Evolutionary conservation across 2,888 invertebrate species (phyloP), one percentile per base, ranked within the genome.

Genomic region (Flexamia atlantica): DNA sequence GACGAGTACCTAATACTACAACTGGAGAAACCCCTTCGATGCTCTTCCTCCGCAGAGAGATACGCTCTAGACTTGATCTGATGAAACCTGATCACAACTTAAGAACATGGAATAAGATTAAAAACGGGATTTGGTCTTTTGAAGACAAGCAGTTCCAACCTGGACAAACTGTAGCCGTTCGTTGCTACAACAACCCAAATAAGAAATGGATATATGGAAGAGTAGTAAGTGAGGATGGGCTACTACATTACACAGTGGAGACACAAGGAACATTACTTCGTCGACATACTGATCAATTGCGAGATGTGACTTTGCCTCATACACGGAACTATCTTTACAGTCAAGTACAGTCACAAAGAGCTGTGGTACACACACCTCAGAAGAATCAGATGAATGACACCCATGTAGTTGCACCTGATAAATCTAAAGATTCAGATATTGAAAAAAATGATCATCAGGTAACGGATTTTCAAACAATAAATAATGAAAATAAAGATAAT

Each of bases 31-130:
- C 23, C 20, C 74, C 74, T 25, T 36, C 74, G 1, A 74, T 42
- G 74, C 17, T 28, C 3, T 74, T 74, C 17, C 74, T 74, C 14
- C 36, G 74, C 17, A 74, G 74, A 36, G 74, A 36, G 36, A 74
- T 74, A 42, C 32, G 74, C 0, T 74, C 74, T 7, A 1, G 46
- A 14, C 25, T 74, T 23, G 74, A 74, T 25, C 32, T 74, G 1
- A 42, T 74, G 28, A 25, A n/a, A 1, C 74, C 74, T 36, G 74
- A 74, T 74, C 9, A 74, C 32, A 28, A 40, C 46, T 17, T 14
- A 46, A 9, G 14, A 17, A 46, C 46, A 46, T 14, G 17, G 2
- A n/a, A n/a, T n/a, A n/a, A 14, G 46, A 46, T 9, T 9, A 36
- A 36, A 36, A 36, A 46, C 46, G 3, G 14, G 2, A 3, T 10